Conservation (phyloP, 2,797 vertebrate species). For the Gobionotothen gibberifrons region DNA sequence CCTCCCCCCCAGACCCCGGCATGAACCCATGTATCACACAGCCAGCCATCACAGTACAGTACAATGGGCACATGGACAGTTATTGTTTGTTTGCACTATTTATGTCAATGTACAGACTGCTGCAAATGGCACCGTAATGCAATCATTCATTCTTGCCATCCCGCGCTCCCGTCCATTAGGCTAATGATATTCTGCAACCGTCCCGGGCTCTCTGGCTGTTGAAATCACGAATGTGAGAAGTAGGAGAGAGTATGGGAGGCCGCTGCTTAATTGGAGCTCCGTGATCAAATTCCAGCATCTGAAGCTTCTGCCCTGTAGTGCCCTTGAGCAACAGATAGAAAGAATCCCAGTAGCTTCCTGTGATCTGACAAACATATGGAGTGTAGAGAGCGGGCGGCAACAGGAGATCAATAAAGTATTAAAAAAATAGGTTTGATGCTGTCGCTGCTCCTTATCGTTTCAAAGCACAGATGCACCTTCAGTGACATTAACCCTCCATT, state of each 20-base stretch:
- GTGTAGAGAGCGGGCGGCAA: conserved; percentile 6
- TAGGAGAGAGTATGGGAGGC: conserved; percentile 42
- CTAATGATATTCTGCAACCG: conserved; percentile 64
- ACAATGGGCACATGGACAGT: conserved; percentile 61
- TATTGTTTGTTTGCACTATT: conserved; percentile 78
- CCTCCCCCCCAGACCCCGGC: conserved; percentile 55
- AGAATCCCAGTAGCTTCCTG: conserved; percentile 11
- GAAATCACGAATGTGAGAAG: conserved; percentile 65
- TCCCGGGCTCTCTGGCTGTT: conserved; percentile 51
- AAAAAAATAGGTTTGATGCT: conserved; percentile 22
- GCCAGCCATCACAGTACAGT: conserved; percentile 61
- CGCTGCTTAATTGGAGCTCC: conserved; percentile 48
- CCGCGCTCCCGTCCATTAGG: conserved; percentile 67
- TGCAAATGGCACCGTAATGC: conserved; percentile 71
- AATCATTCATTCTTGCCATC: conserved; percentile 72
- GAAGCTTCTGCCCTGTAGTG: conserved; percentile 48
- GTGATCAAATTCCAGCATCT: conserved; percentile 60
- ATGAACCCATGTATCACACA: conserved; percentile 69
- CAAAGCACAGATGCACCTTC: conserved; percentile 14
- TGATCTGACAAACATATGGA: conserved; percentile 13
- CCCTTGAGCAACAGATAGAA: conserved; percentile 25
- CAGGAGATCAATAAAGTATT: conserved; percentile 36
- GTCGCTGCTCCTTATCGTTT: conserved; percentile 21
- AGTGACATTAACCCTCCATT: conserved; percentile 26
- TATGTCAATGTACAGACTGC: conserved; percentile 67